Base-by-base conservation (phyloP, 1,140 invertebrate genomes). In the Stratiolaelaps scimitus region DNA sequence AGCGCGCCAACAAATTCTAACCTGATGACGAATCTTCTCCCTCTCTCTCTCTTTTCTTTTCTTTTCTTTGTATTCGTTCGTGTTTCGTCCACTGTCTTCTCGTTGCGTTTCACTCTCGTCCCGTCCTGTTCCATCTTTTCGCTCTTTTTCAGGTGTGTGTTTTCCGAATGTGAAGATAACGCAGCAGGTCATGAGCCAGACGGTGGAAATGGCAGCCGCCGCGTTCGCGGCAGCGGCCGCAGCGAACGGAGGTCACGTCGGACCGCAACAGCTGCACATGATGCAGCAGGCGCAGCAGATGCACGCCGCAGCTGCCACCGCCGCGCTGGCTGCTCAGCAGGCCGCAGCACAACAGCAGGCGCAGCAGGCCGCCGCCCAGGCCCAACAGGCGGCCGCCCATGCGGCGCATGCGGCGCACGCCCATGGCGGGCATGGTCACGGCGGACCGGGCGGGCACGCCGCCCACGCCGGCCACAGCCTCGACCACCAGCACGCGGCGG, bases 111-210 rank as follows among this genome's bases (percentile, higher is more conserved):
- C 34, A 40, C 10, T 40, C 10, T 40, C 10, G 34, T 40, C 34
- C 10, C 5, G 5, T 40, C 4, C 10, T 40, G 34, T 40, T 40
- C n/a, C n/a, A 45, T 45, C 4, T 20, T 28, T 6, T 48, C 15
- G 15, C 26, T 28, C 4, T 20, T 20, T 48, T 4, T 15, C 53
- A 60, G 53, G 53, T 60, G 53, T 60, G 34, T 60, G 53, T 60
- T 60, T 60, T 60, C 53, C 53, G 53, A 60, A 60, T 60, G 53
- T 60, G 53, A 60, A 60, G 53, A 60, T 60, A 60, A 60, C 53
- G 53, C 53, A 60, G 53, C 53, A 60, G 53, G 53, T 60, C 17
- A 60, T 60, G 53, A 60, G 53, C 53, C 53, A 60, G 53, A 60
- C 53, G 34, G 53, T 60, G 15, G 53, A 60, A 60, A 60, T 60